These are phyloP conservation scores for Esperia sulphurella DNA, from an alignment of 2,888 invertebrate genomes.

Conservation along the genomic window DNA sequence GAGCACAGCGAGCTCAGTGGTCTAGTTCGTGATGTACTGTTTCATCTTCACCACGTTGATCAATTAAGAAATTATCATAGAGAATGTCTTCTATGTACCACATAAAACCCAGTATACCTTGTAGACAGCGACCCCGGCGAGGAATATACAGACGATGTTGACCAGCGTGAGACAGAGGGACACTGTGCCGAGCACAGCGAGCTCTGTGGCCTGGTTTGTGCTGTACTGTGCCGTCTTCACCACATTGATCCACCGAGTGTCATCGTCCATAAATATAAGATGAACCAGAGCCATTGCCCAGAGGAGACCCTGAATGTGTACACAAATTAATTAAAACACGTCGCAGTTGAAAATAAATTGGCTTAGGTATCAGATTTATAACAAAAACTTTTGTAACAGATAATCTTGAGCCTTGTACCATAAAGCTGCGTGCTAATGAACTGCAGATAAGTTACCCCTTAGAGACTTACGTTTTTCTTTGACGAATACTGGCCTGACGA, in stretches of 20 bases:
- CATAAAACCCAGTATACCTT: constrained; percentile 77
- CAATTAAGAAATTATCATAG: too few species aligned
- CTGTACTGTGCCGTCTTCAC: constrained; percentile 74
- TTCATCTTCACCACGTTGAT: constrained; percentile 55
- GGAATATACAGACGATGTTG: constrained; percentile 86
- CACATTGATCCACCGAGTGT: constrained; percentile 53
- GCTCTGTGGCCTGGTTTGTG: constrained; percentile 79
- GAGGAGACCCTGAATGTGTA: constrained; percentile 80
- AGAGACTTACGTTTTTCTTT: too few species aligned
- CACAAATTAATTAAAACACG: not conserved
- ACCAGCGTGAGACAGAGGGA: constrained; percentile 86
- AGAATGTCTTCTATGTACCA: too few species aligned
- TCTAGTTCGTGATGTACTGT: constrained; percentile 79
- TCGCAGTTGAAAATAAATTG: too few species aligned
- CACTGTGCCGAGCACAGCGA: constrained; percentile 81
- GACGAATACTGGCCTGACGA: too few species aligned
- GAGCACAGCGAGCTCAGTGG: constrained; percentile 80
- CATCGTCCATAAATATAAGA: constrained; percentile 63
- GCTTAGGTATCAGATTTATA: too few species aligned
- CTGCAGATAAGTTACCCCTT: too few species aligned
- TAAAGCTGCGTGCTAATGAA: too few species aligned
- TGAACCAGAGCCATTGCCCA: constrained; percentile 82
- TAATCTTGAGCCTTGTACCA: too few species aligned
- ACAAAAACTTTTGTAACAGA: too few species aligned
- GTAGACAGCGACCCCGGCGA: constrained; percentile 84